These are phyloP conservation scores for Folsomia candida DNA, from an alignment of 2,888 invertebrate species.

Conservation along the genomic window DNA sequence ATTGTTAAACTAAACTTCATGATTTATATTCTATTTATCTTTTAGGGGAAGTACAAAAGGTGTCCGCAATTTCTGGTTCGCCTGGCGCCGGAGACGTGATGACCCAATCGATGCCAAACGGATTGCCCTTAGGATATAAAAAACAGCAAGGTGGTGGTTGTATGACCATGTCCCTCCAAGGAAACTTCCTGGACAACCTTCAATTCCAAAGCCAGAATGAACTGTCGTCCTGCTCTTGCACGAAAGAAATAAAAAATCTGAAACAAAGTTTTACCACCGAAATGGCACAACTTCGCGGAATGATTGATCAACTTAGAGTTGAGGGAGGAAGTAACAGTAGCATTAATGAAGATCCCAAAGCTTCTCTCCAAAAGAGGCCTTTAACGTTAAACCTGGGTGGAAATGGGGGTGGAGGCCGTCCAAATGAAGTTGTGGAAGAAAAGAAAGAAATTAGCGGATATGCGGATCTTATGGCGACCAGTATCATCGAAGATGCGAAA, in stretches of 20 bases:
- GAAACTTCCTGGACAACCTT: not conserved
- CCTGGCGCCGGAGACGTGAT: slow-evolving; percentile 16
- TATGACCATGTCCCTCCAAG: slow-evolving; percentile 39
- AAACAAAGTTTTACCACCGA: slow-evolving; percentile 35
- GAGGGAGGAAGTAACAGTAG: not conserved
- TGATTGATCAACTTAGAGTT: slow-evolving; percentile 31
- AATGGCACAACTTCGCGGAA: slow-evolving; percentile 34
- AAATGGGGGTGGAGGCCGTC: slow-evolving; percentile 17
- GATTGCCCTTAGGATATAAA: slow-evolving; percentile 21
- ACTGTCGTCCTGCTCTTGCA: slow-evolving; percentile 26
- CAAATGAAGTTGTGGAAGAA: slow-evolving; percentile 1
- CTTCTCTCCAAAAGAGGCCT: slow-evolving; percentile 30
- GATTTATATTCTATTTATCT: too few relatives aligned
- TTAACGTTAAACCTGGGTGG: slow-evolving; percentile 32
- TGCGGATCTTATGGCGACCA: slow-evolving; percentile 45
- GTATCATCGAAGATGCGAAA: slow-evolving; percentile 37
- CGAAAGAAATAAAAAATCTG: slow-evolving; percentile 37
- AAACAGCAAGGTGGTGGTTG: not conserved
- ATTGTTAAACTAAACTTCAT: too few relatives aligned
- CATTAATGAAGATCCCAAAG: slow-evolving; percentile 8
- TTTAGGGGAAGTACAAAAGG: slow-evolving; percentile 7
- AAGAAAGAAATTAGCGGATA: slow-evolving; percentile 42
- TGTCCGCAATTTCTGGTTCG: not conserved
- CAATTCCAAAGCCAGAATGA: not conserved
- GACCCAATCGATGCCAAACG: slow-evolving; percentile 47